These are phyloP conservation scores for Synchiropus splendidus DNA, from an alignment of 2,113 vertebrate species.

Conservation along the genomic window DNA sequence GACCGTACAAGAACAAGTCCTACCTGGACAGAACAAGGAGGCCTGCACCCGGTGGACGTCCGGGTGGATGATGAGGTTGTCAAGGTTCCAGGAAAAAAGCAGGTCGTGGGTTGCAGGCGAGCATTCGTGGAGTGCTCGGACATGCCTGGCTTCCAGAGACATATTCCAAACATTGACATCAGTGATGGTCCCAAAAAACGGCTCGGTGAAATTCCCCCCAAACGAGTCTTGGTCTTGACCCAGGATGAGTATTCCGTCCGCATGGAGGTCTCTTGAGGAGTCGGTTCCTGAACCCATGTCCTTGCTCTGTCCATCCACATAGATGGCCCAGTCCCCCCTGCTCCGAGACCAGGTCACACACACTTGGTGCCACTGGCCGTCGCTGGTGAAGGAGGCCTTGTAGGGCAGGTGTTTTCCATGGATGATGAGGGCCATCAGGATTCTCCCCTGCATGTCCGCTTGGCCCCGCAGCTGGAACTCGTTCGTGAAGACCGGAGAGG, in stretches of 20 bases:
- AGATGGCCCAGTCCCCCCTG: slow-evolving; percentile 66
- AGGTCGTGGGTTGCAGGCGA: slow-evolving; percentile 24
- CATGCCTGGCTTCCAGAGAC: slow-evolving; percentile 53
- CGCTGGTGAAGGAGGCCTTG: slow-evolving; percentile 66
- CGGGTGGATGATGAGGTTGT: slow-evolving; percentile 52
- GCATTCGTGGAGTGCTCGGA: slow-evolving; percentile 65
- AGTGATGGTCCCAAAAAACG: slow-evolving; percentile 84
- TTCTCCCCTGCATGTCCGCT: slow-evolving; percentile 50
- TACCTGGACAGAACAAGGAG: slow-evolving; percentile 71
- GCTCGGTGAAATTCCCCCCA: slow-evolving; percentile 82
- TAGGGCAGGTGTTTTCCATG: slow-evolving; percentile 77
- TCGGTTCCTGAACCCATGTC: slow-evolving; percentile 42
- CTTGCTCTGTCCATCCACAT: slow-evolving; percentile 66
- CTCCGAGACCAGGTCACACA: slow-evolving; percentile 73
- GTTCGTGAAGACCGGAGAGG: slow-evolving; percentile 67
- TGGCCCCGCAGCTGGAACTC: slow-evolving; percentile 81
- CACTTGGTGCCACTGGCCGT: slow-evolving; percentile 79
- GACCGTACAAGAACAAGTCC: background rate
- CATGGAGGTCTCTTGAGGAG: slow-evolving; percentile 61
- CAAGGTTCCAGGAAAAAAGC: slow-evolving; percentile 68
- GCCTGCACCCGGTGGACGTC: slow-evolving; percentile 39
- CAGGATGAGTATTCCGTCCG: slow-evolving; percentile 74
- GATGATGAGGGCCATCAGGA: slow-evolving; percentile 75
- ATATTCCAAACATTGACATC: slow-evolving; percentile 74
- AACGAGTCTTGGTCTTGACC: slow-evolving; percentile 88